phyloP scores from a whole-genome alignment of 2,113 vertebrate genomes.

The Ellobius talpinus region DNA sequence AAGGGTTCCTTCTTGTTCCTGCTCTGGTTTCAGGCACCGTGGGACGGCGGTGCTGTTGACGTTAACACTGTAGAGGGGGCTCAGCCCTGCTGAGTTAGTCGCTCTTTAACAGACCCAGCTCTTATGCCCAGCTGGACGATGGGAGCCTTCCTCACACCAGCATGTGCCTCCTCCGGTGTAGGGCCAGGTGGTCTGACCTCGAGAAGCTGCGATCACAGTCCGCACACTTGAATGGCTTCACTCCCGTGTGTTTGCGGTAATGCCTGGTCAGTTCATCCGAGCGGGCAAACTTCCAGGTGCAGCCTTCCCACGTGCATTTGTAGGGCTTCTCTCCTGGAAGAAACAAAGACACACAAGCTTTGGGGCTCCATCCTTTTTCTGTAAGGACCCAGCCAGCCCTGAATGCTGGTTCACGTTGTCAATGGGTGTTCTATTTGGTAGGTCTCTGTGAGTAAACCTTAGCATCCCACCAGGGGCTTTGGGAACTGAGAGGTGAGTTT shows the following conservation, averaged over 20 bases:
- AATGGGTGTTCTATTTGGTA: not conserved
- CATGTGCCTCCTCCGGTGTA: constrained; percentile 99
- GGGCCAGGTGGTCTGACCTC: constrained; percentile 98
- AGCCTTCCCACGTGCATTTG: constrained; percentile 99
- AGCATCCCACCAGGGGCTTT: not conserved
- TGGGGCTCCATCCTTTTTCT: not conserved
- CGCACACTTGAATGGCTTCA: constrained; percentile 99
- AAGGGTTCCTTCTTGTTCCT: constrained; percentile 87
- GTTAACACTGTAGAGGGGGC: constrained; percentile 88
- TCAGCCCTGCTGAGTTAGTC: constrained; percentile 92
- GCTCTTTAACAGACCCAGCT: constrained; percentile 89
- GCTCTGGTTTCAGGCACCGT: constrained; percentile 85
- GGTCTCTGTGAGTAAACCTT: not conserved
- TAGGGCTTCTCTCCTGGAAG: constrained; percentile 98
- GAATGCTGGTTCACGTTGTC: not conserved
- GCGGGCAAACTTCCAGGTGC: constrained; percentile 99
- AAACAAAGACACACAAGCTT: constrained; percentile 71
- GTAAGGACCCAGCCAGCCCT: not conserved
- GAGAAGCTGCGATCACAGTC: constrained; percentile 99
- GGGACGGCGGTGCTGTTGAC: constrained; percentile 84
- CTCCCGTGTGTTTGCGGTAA: constrained; percentile 99
- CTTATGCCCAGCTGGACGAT: constrained; percentile 82
- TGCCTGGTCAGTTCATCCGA: constrained; percentile 99
- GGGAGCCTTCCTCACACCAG: constrained; percentile 92
- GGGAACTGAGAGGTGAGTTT: not conserved